A percentile compares a stretch with the other conserved stretches of the same genome.
phyloP scores from a whole-genome alignment of 2,888 invertebrate species.

The Clanis bilineata region DNA sequence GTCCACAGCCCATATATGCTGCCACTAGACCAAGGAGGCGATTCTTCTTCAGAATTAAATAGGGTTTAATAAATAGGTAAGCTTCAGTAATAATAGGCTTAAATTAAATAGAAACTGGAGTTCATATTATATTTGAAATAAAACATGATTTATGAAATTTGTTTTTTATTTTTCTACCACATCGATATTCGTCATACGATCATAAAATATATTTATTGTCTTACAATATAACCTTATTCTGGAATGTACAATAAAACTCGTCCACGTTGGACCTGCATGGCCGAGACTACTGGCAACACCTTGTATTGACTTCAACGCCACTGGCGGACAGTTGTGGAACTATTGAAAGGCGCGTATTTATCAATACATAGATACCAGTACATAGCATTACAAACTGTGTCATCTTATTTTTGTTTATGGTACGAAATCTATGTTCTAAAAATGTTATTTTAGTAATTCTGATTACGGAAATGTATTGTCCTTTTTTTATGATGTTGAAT shows the following conservation, averaged over 20 bases:
- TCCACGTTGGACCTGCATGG: not conserved
- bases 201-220: slow-evolving; percentile 28
- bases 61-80: too few species aligned
- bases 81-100: too few species aligned
- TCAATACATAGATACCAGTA: too few species aligned
- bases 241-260: slow-evolving; percentile 25
- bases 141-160: not conserved
- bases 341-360: not conserved
- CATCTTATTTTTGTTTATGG: too few species aligned
- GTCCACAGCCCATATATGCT: too few species aligned
- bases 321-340: not conserved
- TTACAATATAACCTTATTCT: slow-evolving; percentile 22
- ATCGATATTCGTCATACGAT: slow-evolving; percentile 19
- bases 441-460: too few species aligned
- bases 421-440: too few species aligned
- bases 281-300: not conserved
- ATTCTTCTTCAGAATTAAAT: too few species aligned
- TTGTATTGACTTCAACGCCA: not conserved
- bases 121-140: slow-evolving; percentile 4
- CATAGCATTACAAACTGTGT: too few species aligned
- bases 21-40: too few species aligned
- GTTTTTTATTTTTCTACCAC: slow-evolving; percentile 9
- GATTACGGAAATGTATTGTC: too few species aligned
- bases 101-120: too few species aligned
- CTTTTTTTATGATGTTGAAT: not conserved